Percentiles rank a stretch among this genome's conserved stretches.
phyloP scores from a whole-genome alignment of 92 coral and sea anemone species.

The Umimayanthus chanpuru region DNA sequence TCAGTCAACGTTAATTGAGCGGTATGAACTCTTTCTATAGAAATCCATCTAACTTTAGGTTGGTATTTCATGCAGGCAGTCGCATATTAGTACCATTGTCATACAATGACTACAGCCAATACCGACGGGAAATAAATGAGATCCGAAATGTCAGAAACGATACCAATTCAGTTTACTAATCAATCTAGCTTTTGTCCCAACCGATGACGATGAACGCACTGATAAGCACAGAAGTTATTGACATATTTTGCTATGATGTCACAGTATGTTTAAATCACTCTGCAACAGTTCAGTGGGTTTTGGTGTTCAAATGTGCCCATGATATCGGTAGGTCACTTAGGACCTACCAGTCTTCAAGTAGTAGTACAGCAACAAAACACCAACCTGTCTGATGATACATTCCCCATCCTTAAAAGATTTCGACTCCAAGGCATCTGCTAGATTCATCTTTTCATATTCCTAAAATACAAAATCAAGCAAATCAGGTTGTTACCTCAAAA shows the following conservation, averaged over 20 bases:
- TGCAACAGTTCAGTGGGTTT: too few relatives aligned
- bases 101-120: not conserved
- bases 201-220: too few relatives aligned
- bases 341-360: not conserved
- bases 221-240: too few relatives aligned
- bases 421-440: slow-evolving; percentile 94
- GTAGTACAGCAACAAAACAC: not conserved
- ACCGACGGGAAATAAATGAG: not conserved
- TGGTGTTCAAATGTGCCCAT: too few relatives aligned
- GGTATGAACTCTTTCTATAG: not conserved
- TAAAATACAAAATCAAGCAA: not conserved
- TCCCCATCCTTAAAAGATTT: slow-evolving; percentile 89
- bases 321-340: not conserved
- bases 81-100: not conserved
- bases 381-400: slow-evolving; percentile 90
- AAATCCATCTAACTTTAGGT: not conserved
- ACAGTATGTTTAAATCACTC: too few relatives aligned
- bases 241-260: too few relatives aligned
- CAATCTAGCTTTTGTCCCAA: too few relatives aligned
- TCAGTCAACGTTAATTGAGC: too few relatives aligned
- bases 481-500: not conserved
- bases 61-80: not conserved
- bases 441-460: slow-evolving; percentile 93
- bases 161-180: too few relatives aligned
- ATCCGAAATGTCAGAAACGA: not conserved